Evolutionary conservation across 2,888 invertebrate species (phyloP), one percentile per base, ranked within the genome.

Genomic region (Magallana nippona): DNA sequence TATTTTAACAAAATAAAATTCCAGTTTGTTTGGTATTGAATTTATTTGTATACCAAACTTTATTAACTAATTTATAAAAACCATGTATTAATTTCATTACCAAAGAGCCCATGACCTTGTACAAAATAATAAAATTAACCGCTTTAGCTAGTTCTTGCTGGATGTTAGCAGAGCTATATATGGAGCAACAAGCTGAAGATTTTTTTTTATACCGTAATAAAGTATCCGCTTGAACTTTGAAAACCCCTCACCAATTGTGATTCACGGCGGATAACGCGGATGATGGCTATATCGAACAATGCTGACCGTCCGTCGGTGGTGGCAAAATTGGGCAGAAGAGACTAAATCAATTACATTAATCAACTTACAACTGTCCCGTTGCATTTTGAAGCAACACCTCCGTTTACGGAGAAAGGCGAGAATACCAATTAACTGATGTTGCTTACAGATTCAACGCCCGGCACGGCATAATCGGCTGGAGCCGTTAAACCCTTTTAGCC

Each of bases 301-400:
- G 32, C 32, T 71, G 11, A 8, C 32, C 71, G 27, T 32, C 32
- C 71, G 71, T 32, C 27, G 8, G 8, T 44, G 27, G 60, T 60
- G 60, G 60, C 60, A n/a, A 60, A 60, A n/a, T 71, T 22, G 27
- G 71, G 15, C 71, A 27, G 71, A 15, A 10, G 71, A 71, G 27
- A 71, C 71, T 71, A 71, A 71, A 71, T 15, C 71, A 71, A 71
- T 71, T 71, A 22, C 71, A 22, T 13, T 27, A 22, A 71, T 71
- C 71, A 71, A 71, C 27, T 71, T 71, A 71, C 27, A 22, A 13
- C 19, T 71, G 71, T 71, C 71, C 71, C 19, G 22, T 71, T 71
- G 71, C 71, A 71, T 71, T 71, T 71, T 27, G 71, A 71, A 71
- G 71, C 71, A 71, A 71, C 71, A 71, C 71, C 71, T 71, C 71